These are phyloP conservation scores for Trididemnum miniatum DNA, from an alignment of 23 tunicate species.

Conservation along the genomic window DNA sequence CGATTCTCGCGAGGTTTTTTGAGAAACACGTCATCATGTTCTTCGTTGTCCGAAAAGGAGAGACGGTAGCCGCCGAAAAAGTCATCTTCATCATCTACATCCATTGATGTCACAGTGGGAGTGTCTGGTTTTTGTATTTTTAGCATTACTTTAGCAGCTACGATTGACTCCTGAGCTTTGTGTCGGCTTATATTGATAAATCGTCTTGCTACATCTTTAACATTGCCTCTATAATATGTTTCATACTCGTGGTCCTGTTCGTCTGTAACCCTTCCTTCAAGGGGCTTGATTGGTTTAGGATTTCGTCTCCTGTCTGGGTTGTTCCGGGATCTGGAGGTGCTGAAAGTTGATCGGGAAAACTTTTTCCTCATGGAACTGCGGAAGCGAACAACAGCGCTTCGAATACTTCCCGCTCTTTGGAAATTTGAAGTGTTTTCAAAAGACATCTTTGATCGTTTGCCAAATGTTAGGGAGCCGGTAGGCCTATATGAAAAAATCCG, in stretches of 20 bases:
- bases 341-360: neutral
- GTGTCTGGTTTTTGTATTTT: neutral
- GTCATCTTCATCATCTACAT: neutral
- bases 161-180: constrained; percentile 4
- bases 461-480: no score
- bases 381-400: neutral
- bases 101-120: neutral
- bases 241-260: neutral
- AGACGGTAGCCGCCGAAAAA: neutral
- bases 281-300: neutral
- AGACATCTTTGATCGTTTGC: neutral
- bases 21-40: no score
- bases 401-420: neutral
- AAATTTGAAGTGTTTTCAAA: neutral
- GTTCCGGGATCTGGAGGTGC: neutral
- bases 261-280: neutral
- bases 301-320: neutral
- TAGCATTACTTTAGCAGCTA: neutral
- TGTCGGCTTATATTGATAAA: constrained; percentile 10
- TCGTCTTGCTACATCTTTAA: constrained; percentile 12
- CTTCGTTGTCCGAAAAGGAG: constrained; percentile 9
- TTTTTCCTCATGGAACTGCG: constrained; percentile 11
- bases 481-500: no score
- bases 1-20: no score
- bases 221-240: constrained; percentile 5